A percentile compares a stretch with the other conserved stretches of the same genome.
phyloP scores from a whole-genome alignment of 2,888 invertebrate species.

The Heliconius ismenius region DNA sequence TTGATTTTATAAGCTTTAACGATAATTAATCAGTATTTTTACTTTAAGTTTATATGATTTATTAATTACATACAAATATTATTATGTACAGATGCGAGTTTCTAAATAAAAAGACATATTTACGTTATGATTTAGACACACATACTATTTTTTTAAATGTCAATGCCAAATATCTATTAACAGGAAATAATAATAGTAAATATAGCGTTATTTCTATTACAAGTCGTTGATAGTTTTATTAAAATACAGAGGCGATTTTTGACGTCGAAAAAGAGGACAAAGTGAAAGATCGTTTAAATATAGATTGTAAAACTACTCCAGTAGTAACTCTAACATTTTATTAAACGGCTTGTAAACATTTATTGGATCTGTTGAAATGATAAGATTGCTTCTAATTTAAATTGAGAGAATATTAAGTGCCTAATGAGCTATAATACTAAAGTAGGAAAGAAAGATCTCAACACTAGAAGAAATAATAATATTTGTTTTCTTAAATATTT shows the following conservation, averaged over 20 bases:
- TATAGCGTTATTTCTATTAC: neutral
- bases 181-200: conserved; percentile 21
- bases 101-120: neutral
- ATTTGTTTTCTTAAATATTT: no score
- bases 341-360: conserved; percentile 13
- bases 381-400: no score
- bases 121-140: neutral
- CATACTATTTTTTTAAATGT: conserved; percentile 1
- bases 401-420: no score
- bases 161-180: neutral
- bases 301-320: conserved; percentile 14
- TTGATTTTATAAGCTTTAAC: no score
- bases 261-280: conserved; percentile 3
- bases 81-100: neutral
- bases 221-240: conserved; percentile 16
- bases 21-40: no score
- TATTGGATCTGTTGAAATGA: neutral
- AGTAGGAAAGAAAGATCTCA: no score
- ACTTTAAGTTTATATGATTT: no score
- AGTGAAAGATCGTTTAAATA: conserved; percentile 18
- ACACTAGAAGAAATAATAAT: no score
- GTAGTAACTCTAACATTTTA: neutral
- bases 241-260: conserved; percentile 10
- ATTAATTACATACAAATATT: no score
- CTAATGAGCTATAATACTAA: no score